phyloP scores from a whole-genome alignment of 2,113 vertebrate genomes.

The Callaeas wilsoni region DNA sequence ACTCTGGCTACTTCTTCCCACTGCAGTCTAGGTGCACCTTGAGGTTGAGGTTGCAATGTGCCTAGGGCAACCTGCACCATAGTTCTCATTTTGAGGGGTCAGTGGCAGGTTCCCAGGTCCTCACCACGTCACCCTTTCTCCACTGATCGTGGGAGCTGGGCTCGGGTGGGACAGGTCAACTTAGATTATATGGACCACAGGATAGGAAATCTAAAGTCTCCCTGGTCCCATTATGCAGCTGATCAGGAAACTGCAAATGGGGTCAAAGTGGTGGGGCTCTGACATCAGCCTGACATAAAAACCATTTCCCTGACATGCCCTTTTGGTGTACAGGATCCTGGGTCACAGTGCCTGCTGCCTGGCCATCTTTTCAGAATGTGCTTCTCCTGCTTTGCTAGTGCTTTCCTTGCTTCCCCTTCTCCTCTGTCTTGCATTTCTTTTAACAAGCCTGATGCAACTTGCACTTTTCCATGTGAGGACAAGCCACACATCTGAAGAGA shows the following conservation, averaged over 20 bases:
- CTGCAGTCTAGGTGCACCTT: background rate
- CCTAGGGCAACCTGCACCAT: background rate
- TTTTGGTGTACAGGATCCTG: background rate
- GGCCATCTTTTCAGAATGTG: background rate
- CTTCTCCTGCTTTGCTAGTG: background rate
- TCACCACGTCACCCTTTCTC: background rate
- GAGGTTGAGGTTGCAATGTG: background rate
- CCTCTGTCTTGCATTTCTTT: background rate
- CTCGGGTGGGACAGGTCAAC: background rate
- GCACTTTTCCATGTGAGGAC: background rate
- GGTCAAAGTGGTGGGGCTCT: background rate
- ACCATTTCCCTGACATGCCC: accelerated
- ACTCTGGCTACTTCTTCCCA: background rate
- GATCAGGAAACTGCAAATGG: background rate
- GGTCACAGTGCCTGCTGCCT: background rate
- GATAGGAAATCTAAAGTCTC: background rate
- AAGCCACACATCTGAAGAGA: background rate
- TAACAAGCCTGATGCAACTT: background rate
- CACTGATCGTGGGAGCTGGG: accelerated
- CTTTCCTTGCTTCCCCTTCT: background rate
- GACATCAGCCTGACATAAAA: background rate
- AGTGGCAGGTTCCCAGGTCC: background rate
- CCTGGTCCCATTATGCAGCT: background rate
- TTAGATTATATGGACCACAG: background rate
- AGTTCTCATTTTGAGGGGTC: background rate